These are phyloP conservation scores for Geophilus truncorum DNA, from an alignment of 2,888 invertebrate genomes.

Conservation along the genomic window DNA sequence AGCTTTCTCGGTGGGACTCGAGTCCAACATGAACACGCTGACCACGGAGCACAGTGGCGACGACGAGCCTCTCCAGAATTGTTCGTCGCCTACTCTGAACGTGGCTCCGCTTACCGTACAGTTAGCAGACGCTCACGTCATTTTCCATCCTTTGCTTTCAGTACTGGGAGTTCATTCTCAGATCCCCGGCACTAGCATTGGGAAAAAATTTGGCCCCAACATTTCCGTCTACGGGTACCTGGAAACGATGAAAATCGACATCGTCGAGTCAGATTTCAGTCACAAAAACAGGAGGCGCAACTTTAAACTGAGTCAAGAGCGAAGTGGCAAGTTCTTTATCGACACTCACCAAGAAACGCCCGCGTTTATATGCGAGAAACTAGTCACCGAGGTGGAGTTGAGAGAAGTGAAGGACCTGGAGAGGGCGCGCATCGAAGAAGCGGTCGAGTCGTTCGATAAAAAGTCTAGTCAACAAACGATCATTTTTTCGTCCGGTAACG, in stretches of 20 bases:
- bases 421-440: conserved; percentile 40
- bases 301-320: conserved; percentile 30
- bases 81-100: conserved; percentile 40
- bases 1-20: conserved; percentile 35
- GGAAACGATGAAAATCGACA: conserved; percentile 84
- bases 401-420: conserved; percentile 81
- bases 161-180: conserved; percentile 87
- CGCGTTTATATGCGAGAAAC: conserved; percentile 86
- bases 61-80: conserved; percentile 35
- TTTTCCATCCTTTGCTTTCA: conserved; percentile 84
- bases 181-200: conserved; percentile 52
- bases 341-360: conserved; percentile 70
- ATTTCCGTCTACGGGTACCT: conserved; percentile 60
- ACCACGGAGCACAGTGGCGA: conserved; percentile 45
- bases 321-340: conserved; percentile 49
- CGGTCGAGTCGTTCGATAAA: conserved; percentile 58
- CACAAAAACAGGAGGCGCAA: conserved; percentile 34
- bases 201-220: conserved; percentile 81
- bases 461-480: conserved; percentile 61
- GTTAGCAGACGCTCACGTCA: conserved; percentile 84
- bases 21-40: conserved; percentile 45
- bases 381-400: conserved; percentile 81
- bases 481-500: conserved; percentile 36
- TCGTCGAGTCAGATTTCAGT: conserved; percentile 77
- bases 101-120: conserved; percentile 44